Conservation (phyloP, 1,140 invertebrate genomes). For the Thaumatotibia leucotreta region DNA sequence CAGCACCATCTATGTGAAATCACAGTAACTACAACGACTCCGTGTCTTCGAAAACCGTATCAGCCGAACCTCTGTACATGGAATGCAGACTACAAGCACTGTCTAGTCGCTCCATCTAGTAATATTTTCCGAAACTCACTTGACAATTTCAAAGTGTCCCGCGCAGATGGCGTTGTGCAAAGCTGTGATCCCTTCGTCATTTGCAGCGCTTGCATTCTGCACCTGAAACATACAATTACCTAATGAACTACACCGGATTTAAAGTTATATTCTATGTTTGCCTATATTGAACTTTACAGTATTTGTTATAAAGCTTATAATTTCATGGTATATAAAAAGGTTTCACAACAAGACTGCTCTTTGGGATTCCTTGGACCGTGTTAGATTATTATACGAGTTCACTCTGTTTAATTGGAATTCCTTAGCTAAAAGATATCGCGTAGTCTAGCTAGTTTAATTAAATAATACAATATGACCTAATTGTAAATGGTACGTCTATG, state of each 20-base stretch:
- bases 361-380: not conserved
- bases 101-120: not conserved
- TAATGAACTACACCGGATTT: not conserved
- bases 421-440: not conserved
- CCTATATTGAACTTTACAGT: not conserved
- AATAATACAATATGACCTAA: not conserved
- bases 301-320: not conserved
- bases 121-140: constrained; percentile 76
- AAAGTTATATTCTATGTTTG: not conserved
- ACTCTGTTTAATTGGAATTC: not conserved
- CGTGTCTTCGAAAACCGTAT: not conserved
- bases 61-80: too few species aligned
- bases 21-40: not conserved
- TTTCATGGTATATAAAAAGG: not conserved
- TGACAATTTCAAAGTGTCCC: constrained; percentile 98
- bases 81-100: not conserved
- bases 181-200: constrained; percentile 98
- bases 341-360: not conserved
- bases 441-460: not conserved
- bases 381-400: not conserved
- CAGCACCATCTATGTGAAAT: not conserved
- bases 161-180: constrained; percentile 99
- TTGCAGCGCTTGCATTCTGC: constrained; percentile 95
- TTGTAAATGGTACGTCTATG: not conserved
- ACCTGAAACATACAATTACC: constrained; percentile 82